Evolutionary conservation across 2,888 invertebrate genomes (phyloP).

Genomic region (Rhyacophila evoluta): DNA sequence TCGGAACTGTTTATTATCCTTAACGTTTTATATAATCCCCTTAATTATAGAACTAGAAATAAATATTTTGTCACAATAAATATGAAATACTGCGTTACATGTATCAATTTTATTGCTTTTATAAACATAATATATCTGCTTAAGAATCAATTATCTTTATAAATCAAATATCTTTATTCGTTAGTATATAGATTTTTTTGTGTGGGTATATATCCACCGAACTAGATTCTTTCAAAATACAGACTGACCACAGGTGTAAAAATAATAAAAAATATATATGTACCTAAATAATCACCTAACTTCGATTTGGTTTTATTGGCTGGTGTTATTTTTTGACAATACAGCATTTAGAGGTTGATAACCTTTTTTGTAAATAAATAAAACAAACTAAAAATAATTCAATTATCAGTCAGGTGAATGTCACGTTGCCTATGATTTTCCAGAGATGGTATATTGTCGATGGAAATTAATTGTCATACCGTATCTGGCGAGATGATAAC

Average conservation of each 20-base stretch:
- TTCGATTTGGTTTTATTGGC: neutral
- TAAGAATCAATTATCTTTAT: neutral
- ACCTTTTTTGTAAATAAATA: too few relatives aligned
- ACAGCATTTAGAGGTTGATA: neutral
- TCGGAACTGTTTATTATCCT: too few relatives aligned
- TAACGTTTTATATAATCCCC: too few relatives aligned
- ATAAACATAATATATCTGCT: neutral
- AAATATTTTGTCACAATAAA: neutral
- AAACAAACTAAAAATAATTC: too few relatives aligned
- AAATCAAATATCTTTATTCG: conserved; percentile 5
- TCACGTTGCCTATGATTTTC: too few relatives aligned
- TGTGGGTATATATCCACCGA: neutral
- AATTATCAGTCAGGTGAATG: too few relatives aligned
- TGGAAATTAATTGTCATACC: too few relatives aligned
- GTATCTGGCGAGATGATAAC: too few relatives aligned
- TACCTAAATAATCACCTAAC: neutral
- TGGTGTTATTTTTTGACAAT: conserved; percentile 9
- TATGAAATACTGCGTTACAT: neutral
- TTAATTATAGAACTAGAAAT: neutral
- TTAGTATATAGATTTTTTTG: neutral
- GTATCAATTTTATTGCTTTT: conserved; percentile 10
- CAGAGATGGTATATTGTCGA: too few relatives aligned
- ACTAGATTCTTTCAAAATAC: conserved; percentile 3
- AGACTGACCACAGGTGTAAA: neutral
- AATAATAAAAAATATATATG: conserved; percentile 1